A percentile compares a stretch with the other conserved stretches of the same genome.
phyloP scores from a whole-genome alignment of 2,888 invertebrate genomes.

The Mythimna albipuncta region DNA sequence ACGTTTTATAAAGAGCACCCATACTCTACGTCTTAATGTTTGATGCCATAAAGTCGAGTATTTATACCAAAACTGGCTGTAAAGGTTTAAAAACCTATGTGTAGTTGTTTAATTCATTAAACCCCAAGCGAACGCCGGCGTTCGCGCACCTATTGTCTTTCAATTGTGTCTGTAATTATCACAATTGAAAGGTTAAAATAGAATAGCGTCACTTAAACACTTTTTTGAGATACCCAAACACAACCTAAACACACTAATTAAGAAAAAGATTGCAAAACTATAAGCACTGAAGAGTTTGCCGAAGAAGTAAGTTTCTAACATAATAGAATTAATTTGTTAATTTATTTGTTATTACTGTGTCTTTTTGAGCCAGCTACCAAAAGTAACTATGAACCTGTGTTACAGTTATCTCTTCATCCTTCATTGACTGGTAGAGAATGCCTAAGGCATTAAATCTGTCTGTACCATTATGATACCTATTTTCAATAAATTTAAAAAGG shows the following conservation, averaged over 20 bases:
- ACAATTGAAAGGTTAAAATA: too few species aligned
- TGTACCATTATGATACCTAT: background rate
- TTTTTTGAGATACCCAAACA: background rate
- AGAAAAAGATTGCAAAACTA: background rate
- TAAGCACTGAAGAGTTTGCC: too few species aligned
- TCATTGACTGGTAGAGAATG: background rate
- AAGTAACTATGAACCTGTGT: background rate
- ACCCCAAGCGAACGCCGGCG: too few species aligned
- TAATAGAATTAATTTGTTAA: background rate
- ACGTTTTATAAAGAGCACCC: background rate
- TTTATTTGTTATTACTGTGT: background rate
- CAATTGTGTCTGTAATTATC: too few species aligned
- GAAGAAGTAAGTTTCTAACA: background rate
- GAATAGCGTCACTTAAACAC: background rate
- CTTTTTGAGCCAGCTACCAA: background rate
- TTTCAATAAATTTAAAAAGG: background rate
- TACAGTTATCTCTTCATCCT: background rate
- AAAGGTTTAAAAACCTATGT: background rate
- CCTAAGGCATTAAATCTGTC: background rate
- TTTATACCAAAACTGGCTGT: background rate
- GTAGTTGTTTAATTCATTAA: background rate
- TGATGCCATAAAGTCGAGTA: constrained; percentile 3
- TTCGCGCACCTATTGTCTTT: too few species aligned
- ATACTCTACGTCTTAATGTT: background rate
- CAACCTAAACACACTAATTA: background rate